Evolutionary conservation across 2,888 invertebrate species (phyloP), one percentile per base, ranked within the genome.

Genomic region (Trissolcus brochymenae): DNA sequence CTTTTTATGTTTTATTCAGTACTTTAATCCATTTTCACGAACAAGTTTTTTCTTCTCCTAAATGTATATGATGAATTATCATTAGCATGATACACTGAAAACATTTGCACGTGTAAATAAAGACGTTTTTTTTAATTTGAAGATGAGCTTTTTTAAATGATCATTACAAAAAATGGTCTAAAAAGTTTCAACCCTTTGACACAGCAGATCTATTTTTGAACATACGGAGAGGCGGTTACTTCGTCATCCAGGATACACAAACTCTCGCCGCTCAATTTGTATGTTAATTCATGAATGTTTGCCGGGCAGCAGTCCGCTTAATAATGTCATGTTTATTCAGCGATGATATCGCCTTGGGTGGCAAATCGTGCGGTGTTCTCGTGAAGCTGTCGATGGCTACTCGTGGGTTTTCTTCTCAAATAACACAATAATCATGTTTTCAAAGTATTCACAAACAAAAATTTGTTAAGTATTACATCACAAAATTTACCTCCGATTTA

Each of bases 251-350:
- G 76, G 78, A 76, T 79, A 79, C 75, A 79, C 81, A 76, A 74
- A 79, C 82, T 81, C 81, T 84, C 85, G 85, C 82, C 84, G 86
- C 87, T 88, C 88, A 88, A 88, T 88, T 88, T 88, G 88, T 88
- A 88, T 88, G 88, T 88, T 88, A 88, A 88, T 88, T 87, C 84
- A 84, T 84, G 84, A 87, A 85, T 85, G 87, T 87, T 88, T 86
- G 86, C 84, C 84, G 86, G 85, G 82, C 87, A 85, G 85, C 85
- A 86, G 87, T 86, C 83, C 87, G 87, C 87, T 88, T 88, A 88
- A 88, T 88, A 88, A 88, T 88, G 88, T 88, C 87, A 88, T 88
- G 88, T 88, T 88, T 88, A 88, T 88, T 88, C 88, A 88, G 87
- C 85, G 87, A 87, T 87, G 85, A 87, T 88, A 88, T 87, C 85